These are phyloP conservation scores for Phrynocephalus guinanensis DNA, from an alignment of 2,797 vertebrate genomes.

Conservation along the genomic window DNA sequence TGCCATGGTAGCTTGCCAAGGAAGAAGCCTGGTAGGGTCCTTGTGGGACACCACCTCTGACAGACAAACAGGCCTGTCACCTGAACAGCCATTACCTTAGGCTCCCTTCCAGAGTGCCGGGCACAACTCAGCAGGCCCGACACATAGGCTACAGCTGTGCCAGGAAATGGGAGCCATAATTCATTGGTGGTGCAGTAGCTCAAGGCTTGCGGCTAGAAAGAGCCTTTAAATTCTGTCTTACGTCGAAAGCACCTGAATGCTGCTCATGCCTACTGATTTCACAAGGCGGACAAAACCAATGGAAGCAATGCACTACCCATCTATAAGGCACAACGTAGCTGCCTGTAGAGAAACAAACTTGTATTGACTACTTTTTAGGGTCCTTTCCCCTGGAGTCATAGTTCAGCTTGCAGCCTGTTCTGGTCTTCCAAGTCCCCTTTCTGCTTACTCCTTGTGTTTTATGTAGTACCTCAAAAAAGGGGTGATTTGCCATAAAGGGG, in stretches of 20 bases:
- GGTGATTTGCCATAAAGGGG: not conserved
- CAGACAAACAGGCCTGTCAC: not conserved
- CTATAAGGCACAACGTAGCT: not conserved
- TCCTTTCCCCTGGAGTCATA: not conserved
- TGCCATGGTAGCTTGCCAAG: conserved; percentile 33
- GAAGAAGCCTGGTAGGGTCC: conserved; percentile 15
- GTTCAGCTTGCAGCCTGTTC: too few relatives aligned
- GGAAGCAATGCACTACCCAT: not conserved
- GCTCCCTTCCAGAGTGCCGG: not conserved
- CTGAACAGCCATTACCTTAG: fast-evolving
- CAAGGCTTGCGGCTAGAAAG: not conserved
- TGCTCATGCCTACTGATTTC: conserved; percentile 13
- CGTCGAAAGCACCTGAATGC: not conserved
- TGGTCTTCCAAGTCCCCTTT: not conserved
- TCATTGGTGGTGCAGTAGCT: not conserved
- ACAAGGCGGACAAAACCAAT: not conserved
- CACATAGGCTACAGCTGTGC: not conserved
- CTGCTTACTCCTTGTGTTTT: not conserved
- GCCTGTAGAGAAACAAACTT: not conserved
- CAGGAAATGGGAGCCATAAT: not conserved
- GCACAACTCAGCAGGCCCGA: conserved; percentile 1
- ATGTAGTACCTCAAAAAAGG: not conserved
- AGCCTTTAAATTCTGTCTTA: not conserved
- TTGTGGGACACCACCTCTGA: conserved; percentile 32
- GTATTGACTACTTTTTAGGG: too few relatives aligned